phyloP scores from a whole-genome alignment of 2,113 vertebrate species.

The Strix aluco region DNA sequence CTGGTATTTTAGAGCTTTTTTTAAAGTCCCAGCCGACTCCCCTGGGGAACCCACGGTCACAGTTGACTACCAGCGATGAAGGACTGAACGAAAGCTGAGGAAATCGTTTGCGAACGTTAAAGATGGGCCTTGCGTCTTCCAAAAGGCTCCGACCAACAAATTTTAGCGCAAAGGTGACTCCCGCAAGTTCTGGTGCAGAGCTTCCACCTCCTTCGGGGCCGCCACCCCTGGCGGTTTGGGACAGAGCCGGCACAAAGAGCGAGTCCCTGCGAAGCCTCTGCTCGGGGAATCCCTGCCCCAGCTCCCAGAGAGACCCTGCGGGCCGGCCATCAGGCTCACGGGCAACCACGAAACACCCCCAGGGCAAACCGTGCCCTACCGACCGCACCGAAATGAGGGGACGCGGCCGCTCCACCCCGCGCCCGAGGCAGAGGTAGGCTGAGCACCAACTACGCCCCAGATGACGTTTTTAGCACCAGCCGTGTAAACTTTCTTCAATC shows the following conservation, averaged over 20 bases:
- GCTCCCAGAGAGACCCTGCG: rapidly evolving
- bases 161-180: background rate
- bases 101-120: background rate
- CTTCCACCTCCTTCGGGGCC: rapidly evolving
- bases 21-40: background rate
- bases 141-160: rapidly evolving
- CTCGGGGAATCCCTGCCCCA: background rate
- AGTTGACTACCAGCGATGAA: background rate
- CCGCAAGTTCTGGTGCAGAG: too few species aligned
- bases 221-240: background rate
- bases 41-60: rapidly evolving
- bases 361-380: background rate
- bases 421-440: background rate
- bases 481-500: rapidly evolving
- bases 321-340: rapidly evolving
- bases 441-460: background rate
- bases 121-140: background rate
- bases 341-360: background rate
- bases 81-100: background rate
- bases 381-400: rapidly evolving
- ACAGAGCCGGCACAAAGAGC: too few species aligned
- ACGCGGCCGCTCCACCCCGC: background rate
- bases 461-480: background rate
- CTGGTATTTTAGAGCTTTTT: background rate
- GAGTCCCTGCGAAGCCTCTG: rapidly evolving